Conservation (phyloP, 2,888 invertebrate species). For the Xiphydria camelus region DNA sequence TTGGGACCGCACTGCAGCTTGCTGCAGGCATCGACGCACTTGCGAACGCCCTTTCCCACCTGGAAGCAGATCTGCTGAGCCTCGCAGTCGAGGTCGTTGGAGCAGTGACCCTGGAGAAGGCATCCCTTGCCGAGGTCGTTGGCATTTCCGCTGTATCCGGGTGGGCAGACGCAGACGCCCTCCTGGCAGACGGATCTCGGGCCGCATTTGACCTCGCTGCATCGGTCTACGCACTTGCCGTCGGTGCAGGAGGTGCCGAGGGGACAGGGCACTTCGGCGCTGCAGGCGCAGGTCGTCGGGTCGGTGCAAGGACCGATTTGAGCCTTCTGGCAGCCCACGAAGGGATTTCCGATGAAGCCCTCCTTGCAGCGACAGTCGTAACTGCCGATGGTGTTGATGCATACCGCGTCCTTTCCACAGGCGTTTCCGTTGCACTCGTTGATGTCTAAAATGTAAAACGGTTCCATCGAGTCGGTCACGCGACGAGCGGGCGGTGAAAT, state of each 20-base stretch:
- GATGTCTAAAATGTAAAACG: slow-evolving; percentile 60
- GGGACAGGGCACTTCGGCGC: slow-evolving; percentile 73
- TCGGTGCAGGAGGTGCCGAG: slow-evolving; percentile 74
- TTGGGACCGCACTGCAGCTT: slow-evolving; percentile 90
- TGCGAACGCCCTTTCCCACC: slow-evolving; percentile 74
- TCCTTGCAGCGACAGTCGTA: slow-evolving; percentile 89
- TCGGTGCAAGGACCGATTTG: slow-evolving; percentile 72
- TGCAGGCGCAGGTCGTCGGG: slow-evolving; percentile 72
- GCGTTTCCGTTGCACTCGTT: slow-evolving; percentile 81
- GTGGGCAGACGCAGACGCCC: slow-evolving; percentile 79
- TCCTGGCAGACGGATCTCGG: slow-evolving; percentile 80
- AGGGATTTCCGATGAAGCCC: slow-evolving; percentile 85
- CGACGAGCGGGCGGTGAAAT: too few relatives aligned
- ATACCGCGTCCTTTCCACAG: slow-evolving; percentile 83
- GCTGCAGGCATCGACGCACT: slow-evolving; percentile 85
- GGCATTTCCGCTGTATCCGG: slow-evolving; percentile 77
- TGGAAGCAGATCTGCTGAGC: slow-evolving; percentile 88
- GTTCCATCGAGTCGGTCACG: too few relatives aligned
- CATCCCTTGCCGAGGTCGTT: slow-evolving; percentile 74
- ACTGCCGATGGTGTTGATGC: slow-evolving; percentile 86
- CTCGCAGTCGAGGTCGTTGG: slow-evolving; percentile 79
- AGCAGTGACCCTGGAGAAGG: slow-evolving; percentile 73
- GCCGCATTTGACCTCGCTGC: slow-evolving; percentile 76
- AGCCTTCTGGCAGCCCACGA: slow-evolving; percentile 75
- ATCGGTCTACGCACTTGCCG: slow-evolving; percentile 76